Percentiles rank a stretch among this genome's conserved stretches.
phyloP scores from a whole-genome alignment of 2,888 invertebrate genomes.

The Pediacus dermestoides region DNA sequence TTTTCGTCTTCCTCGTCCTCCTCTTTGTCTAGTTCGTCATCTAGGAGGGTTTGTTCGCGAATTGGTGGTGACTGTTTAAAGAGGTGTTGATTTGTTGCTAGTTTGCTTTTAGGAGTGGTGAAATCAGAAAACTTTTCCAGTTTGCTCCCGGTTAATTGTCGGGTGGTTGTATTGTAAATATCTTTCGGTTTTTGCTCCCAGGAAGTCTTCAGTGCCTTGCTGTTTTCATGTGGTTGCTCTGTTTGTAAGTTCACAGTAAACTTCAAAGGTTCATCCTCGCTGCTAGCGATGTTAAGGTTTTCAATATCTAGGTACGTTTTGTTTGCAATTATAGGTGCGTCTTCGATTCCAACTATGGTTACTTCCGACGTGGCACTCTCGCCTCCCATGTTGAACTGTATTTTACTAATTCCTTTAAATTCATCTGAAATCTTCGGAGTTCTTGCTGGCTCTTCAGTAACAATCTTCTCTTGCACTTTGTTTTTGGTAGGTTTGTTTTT shows the following conservation, averaged over 20 bases:
- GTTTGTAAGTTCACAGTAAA: conserved; percentile 24
- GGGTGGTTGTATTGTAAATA: conserved; percentile 14
- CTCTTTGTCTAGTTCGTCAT: conserved; percentile 29
- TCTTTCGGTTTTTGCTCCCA: conserved; percentile 23
- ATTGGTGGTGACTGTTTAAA: conserved; percentile 23
- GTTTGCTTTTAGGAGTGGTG: conserved; percentile 1
- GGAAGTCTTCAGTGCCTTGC: conserved; percentile 12
- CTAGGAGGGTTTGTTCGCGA: conserved; percentile 26
- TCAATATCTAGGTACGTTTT: conserved; percentile 32
- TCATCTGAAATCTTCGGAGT: conserved; percentile 28
- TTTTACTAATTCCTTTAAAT: background rate
- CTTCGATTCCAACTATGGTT: background rate
- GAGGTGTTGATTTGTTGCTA: background rate
- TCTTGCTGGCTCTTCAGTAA: conserved; percentile 11
- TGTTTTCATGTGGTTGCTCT: conserved; percentile 16
- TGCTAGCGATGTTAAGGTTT: conserved; percentile 25
- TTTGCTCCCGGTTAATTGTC: conserved; percentile 17
- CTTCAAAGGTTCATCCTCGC: conserved; percentile 23
- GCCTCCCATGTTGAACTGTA: conserved; percentile 4
- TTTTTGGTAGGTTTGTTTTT: conserved; percentile 20
- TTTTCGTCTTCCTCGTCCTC: conserved; percentile 32
- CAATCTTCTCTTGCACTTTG: conserved; percentile 10
- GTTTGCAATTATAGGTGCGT: too few relatives aligned
- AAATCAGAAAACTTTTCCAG: conserved; percentile 3
- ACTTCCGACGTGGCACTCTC: conserved; percentile 10